Conservation (phyloP, 53 echinoderm and acorn worm species). For the Mesocentrotus franciscanus region DNA sequence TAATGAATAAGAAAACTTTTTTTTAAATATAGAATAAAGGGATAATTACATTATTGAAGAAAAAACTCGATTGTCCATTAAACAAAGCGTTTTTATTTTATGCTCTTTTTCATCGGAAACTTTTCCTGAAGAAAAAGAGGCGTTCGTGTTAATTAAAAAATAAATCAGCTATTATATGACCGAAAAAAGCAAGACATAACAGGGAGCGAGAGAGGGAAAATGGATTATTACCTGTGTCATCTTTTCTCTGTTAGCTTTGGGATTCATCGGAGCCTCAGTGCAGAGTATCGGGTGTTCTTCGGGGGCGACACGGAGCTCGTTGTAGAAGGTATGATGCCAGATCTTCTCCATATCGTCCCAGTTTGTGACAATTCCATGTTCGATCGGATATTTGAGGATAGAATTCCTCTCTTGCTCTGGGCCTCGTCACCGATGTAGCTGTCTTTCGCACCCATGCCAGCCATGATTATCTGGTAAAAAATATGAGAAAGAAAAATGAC, state of each 20-base stretch:
- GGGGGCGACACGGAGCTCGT: conserved; percentile 92
- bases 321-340: conserved; percentile 99
- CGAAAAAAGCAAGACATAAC: neutral
- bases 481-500: neutral
- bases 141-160: too few species aligned
- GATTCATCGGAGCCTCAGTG: conserved; percentile 89
- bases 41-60: neutral
- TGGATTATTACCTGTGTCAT: conserved; percentile 80
- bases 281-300: conserved; percentile 91
- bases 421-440: conserved; percentile 97
- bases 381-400: conserved; percentile 97
- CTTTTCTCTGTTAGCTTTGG: conserved; percentile 86
- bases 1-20: too few species aligned
- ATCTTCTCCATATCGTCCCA: conserved; percentile 99
- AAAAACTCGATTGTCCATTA: too few species aligned
- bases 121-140: too few species aligned
- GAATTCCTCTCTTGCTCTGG: conserved; percentile 98
- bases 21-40: neutral
- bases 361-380: conserved; percentile 98
- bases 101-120: too few species aligned
- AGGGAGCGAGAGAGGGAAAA: neutral
- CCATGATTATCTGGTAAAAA: conserved; percentile 77
- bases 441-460: conserved; percentile 88
- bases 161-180: too few species aligned
- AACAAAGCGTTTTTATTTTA: too few species aligned